Conservation (phyloP, 2,797 vertebrate species). For the Mastacembelus armatus region DNA sequence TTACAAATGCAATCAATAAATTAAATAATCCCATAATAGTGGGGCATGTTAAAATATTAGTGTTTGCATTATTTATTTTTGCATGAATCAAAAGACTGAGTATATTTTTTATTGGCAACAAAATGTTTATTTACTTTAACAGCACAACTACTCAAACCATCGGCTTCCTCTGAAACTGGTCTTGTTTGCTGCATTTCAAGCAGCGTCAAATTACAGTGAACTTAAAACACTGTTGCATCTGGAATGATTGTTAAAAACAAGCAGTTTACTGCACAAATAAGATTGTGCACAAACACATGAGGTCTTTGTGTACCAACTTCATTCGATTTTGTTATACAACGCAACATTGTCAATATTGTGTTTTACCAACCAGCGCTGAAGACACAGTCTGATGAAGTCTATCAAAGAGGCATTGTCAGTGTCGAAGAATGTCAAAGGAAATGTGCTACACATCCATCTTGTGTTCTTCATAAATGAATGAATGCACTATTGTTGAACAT, state of each 20-base stretch:
- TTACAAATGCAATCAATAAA: neutral
- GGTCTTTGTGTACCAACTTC: constrained; percentile 34
- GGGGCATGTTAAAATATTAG: neutral
- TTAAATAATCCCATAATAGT: neutral
- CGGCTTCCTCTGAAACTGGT: neutral
- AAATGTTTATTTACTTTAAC: constrained; percentile 1
- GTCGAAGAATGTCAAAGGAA: constrained; percentile 35
- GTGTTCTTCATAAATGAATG: constrained; percentile 33
- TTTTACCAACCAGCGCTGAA: constrained; percentile 28
- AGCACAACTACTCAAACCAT: neutral
- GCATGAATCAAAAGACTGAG: neutral
- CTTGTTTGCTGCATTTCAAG: constrained; percentile 26
- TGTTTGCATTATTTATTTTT: neutral
- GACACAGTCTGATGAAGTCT: constrained; percentile 38
- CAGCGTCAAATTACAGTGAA: constrained; percentile 40
- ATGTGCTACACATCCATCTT: constrained; percentile 25
- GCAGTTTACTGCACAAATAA: constrained; percentile 27
- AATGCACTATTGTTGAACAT: constrained; percentile 24
- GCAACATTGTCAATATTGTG: constrained; percentile 56
- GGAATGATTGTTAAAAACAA: constrained; percentile 28
- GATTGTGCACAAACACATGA: constrained; percentile 41
- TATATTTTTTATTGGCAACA: neutral
- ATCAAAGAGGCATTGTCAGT: constrained; percentile 52
- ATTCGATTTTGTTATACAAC: constrained; percentile 57
- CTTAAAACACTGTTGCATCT: constrained; percentile 15